These are phyloP conservation scores for Coracias cyanogaster DNA, from an alignment of 2,797 vertebrate species.

Conservation along the genomic window DNA sequence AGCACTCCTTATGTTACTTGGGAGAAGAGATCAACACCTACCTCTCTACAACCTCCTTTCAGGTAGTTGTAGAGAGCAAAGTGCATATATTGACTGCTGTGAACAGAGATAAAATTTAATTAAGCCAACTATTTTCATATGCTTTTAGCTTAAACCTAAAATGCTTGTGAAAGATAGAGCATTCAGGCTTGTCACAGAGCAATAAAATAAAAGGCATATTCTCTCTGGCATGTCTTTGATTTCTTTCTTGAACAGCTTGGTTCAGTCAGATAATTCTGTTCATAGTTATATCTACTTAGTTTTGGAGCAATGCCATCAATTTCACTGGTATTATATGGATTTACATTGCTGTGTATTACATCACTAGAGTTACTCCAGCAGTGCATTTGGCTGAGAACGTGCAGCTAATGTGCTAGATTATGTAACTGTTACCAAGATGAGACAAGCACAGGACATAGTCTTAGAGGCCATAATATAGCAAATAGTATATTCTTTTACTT, in stretches of 20 bases:
- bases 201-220: constrained; percentile 39
- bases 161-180: not conserved
- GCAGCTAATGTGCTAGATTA: not conserved
- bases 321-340: constrained; percentile 18
- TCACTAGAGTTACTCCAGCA: not conserved
- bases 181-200: constrained; percentile 25
- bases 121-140: not conserved
- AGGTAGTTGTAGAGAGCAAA: too few relatives aligned
- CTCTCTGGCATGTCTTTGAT: constrained; percentile 38
- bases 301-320: constrained; percentile 44
- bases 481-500: not conserved
- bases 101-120: not conserved
- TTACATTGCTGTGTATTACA: constrained; percentile 33
- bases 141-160: constrained; percentile 30
- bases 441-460: not conserved
- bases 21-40: too few relatives aligned
- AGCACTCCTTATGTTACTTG: too few relatives aligned
- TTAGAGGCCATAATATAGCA: not conserved
- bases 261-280: constrained; percentile 59
- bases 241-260: constrained; percentile 53
- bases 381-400: not conserved
- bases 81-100: not conserved
- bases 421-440: not conserved
- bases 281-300: constrained; percentile 47
- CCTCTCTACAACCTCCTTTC: too few relatives aligned